A percentile compares a stretch with the other conserved stretches of the same genome.
Conservation (phyloP, 2,113 vertebrate species). For the Lepus timidus region DNA sequence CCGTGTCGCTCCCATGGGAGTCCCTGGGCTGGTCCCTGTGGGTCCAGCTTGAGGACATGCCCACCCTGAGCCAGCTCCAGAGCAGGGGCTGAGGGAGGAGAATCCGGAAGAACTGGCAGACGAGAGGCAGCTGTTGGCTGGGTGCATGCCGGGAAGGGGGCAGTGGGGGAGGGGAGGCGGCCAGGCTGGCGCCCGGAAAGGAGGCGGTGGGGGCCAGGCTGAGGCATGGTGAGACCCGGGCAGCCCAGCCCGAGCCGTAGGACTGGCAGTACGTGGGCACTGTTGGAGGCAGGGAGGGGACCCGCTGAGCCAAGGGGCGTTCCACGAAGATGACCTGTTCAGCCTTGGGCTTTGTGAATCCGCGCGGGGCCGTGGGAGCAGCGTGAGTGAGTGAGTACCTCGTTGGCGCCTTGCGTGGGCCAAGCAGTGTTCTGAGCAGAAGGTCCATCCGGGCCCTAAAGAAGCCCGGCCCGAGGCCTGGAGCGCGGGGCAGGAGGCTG, state of each 20-base stretch:
- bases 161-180: neutral
- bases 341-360: too few species aligned
- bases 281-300: neutral
- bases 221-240: neutral
- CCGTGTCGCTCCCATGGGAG: neutral
- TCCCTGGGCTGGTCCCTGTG: neutral
- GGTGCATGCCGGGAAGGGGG: neutral
- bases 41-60: neutral
- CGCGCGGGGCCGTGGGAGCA: neutral
- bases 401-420: neutral
- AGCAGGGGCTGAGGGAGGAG: neutral
- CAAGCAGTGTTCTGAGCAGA: neutral
- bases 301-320: too few species aligned
- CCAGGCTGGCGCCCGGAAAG: neutral
- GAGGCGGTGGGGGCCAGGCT: neutral
- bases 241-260: neutral
- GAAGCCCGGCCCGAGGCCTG: neutral
- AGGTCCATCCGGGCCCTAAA: neutral
- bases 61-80: neutral
- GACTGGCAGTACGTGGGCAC: neutral
- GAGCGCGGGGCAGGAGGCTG: neutral
- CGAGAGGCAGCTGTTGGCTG: neutral
- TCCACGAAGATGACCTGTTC: neutral
- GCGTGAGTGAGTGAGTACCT: neutral
- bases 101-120: neutral